Evolutionary conservation across 2,797 vertebrate species (phyloP), one percentile per base, ranked within the genome.

Genomic region (Psittacula derbiana): DNA sequence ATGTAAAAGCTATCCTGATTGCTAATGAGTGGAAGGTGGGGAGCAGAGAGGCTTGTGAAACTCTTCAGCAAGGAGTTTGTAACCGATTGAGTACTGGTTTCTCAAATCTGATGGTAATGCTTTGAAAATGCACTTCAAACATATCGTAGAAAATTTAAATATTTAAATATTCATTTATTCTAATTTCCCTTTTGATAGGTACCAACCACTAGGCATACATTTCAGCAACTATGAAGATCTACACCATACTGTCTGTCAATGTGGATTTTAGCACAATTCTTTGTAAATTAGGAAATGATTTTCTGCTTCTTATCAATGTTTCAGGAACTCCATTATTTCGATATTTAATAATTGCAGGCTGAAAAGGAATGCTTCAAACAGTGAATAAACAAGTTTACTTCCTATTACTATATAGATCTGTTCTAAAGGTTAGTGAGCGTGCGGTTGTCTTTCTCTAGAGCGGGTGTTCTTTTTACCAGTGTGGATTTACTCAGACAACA

Each of bases 91-190:
- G 85, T 76, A 64, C 93, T 73, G 73, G 71, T 80, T 97, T 95
- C 96, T 97, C 95, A 96, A 97, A 97, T 97, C 93, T 90, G 97
- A 94, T 88, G 95, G 91, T 97, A 97, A 97, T 94, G 93, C 92
- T 97, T 97, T 95, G 95, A 96, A 97, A 97, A 94, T 96, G 92
- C 96, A 96, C 97, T 97, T 98, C 97, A 97, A 97, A 97, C 96
- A 91, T 96, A 97, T 95, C 28, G 40, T 97, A 18, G 96, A 20
- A 87, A 73, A 98, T 98, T 98, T 98, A 95, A 98, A 98, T 98
- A 98, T 98, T 97, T 98, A 95, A 98, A 98, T 98, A 98, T 97
- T 98, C 97, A 98, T 98, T 97, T 98, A 98, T 98, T 98, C 97
- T 97, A 98, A 98, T 98, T 96, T 97, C 1, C 72, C 86, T 94